Percentiles rank a stretch among this genome's conserved stretches.
Evolutionary conservation across 2,888 invertebrate species (phyloP).

Genomic region (Chromoteleia sp.): DNA sequence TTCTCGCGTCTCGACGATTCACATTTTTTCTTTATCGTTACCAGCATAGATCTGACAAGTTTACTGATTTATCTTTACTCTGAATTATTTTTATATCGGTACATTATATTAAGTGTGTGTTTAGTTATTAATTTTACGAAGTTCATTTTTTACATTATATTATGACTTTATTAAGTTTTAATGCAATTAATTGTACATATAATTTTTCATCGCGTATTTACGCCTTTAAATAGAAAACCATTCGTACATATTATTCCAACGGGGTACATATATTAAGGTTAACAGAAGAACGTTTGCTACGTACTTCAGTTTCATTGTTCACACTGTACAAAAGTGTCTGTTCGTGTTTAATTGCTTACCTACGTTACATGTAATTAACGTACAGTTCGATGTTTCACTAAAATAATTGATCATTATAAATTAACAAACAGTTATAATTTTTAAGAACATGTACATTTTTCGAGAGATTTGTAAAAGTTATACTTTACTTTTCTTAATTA

Average conservation of each 20-base stretch:
- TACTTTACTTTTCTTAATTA: neutral
- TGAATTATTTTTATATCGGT: too few relatives aligned
- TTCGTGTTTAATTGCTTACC: neutral
- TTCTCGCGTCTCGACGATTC: too few relatives aligned
- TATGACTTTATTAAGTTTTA: neutral
- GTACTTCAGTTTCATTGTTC: constrained; percentile 23
- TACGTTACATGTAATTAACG: neutral
- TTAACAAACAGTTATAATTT: neutral
- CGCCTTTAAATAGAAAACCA: constrained; percentile 43
- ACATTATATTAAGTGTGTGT: too few relatives aligned
- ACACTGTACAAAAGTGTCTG: constrained; percentile 22
- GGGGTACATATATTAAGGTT: constrained; percentile 42
- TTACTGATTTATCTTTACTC: too few relatives aligned
- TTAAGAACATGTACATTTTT: neutral
- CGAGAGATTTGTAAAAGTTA: neutral
- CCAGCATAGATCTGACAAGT: too few relatives aligned
- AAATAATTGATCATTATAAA: neutral
- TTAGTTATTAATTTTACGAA: too few relatives aligned
- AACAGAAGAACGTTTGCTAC: constrained; percentile 16
- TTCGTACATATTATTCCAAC: constrained; percentile 27
- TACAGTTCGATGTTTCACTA: neutral
- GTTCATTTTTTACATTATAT: neutral
- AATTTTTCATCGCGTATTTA: neutral
- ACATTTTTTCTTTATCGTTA: too few relatives aligned
- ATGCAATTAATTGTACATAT: neutral